These are phyloP conservation scores for Thereva unica DNA, from an alignment of 2,888 invertebrate species.

Conservation along the genomic window DNA sequence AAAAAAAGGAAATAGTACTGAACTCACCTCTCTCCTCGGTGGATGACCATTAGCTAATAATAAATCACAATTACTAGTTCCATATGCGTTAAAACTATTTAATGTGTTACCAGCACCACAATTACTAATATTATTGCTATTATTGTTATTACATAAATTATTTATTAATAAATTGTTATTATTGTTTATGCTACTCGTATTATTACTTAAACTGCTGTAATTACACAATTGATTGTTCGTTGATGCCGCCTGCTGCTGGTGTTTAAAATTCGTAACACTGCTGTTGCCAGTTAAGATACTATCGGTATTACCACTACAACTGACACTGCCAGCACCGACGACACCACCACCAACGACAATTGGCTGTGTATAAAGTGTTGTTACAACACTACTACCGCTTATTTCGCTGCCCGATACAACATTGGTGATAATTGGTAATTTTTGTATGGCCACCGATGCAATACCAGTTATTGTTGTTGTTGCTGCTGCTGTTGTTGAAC, in stretches of 20 bases:
- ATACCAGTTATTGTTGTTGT: conserved; percentile 29
- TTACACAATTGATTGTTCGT: conserved; percentile 36
- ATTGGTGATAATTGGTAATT: conserved; percentile 7
- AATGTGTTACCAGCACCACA: conserved; percentile 44
- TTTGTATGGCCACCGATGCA: conserved; percentile 30
- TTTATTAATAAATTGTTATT: conserved; percentile 43
- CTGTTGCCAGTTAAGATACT: conserved; percentile 2
- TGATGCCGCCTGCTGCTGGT: conserved; percentile 18
- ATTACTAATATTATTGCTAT: conserved; percentile 47
- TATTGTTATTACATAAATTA: conserved; percentile 47
- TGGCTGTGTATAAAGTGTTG: conserved; percentile 42
- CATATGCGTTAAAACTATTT: conserved; percentile 33
- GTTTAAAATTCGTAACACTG: conserved; percentile 24
- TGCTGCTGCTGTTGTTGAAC: neutral
- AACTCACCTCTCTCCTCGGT: conserved; percentile 57
- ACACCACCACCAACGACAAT: conserved; percentile 9
- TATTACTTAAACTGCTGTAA: conserved; percentile 37
- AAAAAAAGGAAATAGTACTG: neutral
- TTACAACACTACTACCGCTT: conserved; percentile 38
- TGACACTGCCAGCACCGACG: conserved; percentile 10
- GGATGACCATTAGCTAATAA: conserved; percentile 57
- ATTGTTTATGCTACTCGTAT: conserved; percentile 38
- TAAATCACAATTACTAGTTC: conserved; percentile 55
- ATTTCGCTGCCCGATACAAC: conserved; percentile 38
- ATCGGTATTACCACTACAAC: conserved; percentile 12